Evolutionary conservation across 23 tunicate species (phyloP).

Genomic region (Styela clava): DNA sequence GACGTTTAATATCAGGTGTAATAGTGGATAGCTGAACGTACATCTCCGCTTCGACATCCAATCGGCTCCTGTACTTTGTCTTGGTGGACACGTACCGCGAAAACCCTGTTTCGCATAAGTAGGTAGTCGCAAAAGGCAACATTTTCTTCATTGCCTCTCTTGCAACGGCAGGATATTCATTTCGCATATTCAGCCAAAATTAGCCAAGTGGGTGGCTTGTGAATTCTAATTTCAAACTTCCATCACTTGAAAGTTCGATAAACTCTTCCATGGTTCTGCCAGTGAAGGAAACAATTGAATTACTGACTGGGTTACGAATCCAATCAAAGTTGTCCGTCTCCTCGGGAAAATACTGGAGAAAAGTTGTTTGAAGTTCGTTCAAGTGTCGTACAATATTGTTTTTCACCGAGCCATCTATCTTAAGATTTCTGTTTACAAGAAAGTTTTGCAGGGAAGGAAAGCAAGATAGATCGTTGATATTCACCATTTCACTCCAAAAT

Average conservation of each 20-base stretch:
- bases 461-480: too few species aligned
- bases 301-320: too few species aligned
- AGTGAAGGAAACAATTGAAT: too few species aligned
- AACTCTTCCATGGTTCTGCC: too few species aligned
- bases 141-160: conserved; percentile 2
- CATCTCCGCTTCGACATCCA: conserved; percentile 39
- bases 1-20: conserved; percentile 34
- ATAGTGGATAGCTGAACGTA: conserved; percentile 36
- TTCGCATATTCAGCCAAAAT: conserved; percentile 4
- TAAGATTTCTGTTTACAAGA: too few species aligned
- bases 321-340: neutral
- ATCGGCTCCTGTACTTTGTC: conserved; percentile 31
- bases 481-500: too few species aligned
- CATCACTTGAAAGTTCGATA: too few species aligned
- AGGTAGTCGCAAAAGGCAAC: conserved; percentile 6
- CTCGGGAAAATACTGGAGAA: too few species aligned
- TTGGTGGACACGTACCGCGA: conserved; percentile 16
- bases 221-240: conserved; percentile 3
- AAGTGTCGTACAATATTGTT: too few species aligned
- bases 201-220: conserved; percentile 5
- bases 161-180: conserved; percentile 1
- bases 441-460: too few species aligned
- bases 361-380: too few species aligned
- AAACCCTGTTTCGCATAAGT: conserved; percentile 8
- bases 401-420: too few species aligned